phyloP scores from a whole-genome alignment of 2,113 vertebrate genomes.

The Equus quagga region DNA sequence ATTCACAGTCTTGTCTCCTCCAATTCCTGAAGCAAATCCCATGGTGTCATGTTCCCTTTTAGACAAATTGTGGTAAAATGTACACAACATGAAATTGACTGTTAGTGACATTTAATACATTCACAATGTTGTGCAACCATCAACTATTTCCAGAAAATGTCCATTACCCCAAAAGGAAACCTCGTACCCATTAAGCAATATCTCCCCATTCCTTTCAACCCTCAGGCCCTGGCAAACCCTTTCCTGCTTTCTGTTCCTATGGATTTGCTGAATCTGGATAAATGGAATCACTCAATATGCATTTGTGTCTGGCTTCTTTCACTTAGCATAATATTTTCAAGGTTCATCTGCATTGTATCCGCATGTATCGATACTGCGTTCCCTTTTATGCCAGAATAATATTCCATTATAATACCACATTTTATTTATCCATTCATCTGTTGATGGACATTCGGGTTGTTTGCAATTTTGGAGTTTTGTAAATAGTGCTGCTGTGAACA shows the following conservation, averaged over 20 bases:
- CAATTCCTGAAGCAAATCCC: background rate
- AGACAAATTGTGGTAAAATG: too few relatives aligned
- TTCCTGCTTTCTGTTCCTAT: background rate
- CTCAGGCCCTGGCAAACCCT: background rate
- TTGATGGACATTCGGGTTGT: background rate
- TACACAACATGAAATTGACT: fast-evolving
- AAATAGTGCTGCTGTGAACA: background rate
- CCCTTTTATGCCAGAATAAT: background rate
- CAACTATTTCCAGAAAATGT: background rate
- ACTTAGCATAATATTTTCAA: background rate
- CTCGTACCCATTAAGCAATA: background rate
- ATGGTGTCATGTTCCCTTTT: too few relatives aligned
- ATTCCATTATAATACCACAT: background rate
- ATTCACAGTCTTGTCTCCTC: background rate
- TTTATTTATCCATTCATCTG: background rate
- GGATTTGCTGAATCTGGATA: background rate
- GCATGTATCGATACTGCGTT: background rate
- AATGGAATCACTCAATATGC: background rate
- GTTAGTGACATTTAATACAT: background rate
- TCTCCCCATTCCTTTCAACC: background rate
- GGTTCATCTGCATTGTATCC: background rate
- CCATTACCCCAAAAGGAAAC: background rate
- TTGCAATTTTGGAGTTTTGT: background rate
- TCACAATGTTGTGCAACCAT: background rate
- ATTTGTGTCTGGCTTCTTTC: background rate